Base-by-base conservation (phyloP, 2,888 invertebrate genomes). In the Notodonta dromedarius region DNA sequence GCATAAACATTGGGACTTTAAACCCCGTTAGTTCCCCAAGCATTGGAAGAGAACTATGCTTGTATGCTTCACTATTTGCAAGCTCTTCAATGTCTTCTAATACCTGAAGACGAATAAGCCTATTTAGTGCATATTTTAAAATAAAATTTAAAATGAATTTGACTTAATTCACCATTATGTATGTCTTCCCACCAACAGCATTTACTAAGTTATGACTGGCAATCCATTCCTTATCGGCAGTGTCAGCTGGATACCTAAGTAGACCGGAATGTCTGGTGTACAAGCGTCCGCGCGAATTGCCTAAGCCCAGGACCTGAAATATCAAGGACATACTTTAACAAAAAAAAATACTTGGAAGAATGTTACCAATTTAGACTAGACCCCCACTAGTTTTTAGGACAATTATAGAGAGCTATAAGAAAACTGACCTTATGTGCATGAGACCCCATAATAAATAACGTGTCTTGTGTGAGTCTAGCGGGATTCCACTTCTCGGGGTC, bases 221-320 rank as follows among this genome's bases (percentile, higher is more conserved):
- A 58, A 97, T 94, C 97, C 97, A 97, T 78, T 96, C 96, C 80
- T 97, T 97, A 80, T 97, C 97, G 67, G 96, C 96, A 58, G 95
- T 95, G 79, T 97, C 97, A 5, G 97, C 96, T 32, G 96, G 96
- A 85, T 97, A 97, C 80, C 96, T 94, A 58, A 97, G 95, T 54
- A 97, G 82, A 55, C 96, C 96, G 5, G 97, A 96, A 87, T 97
- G 97, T 79, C 97, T 95, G 2, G 96, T 95, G 78, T 97, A 97
- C 12, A 97, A 85, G 6, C 97, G 94, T 0, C 97, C 97, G 69
- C 97, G 93, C 0, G 96, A 96, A 74, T 96, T 96, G 11, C 96
- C 96, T 71, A 96, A 94, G 1, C 97, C 97, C 58, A 97, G 87
- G 14, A 95, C 95, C 94, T 94, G 70, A 13, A 83, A 78, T 6